Base-by-base conservation (phyloP, 2,113 vertebrate genomes). In the Xenopus borealis region DNA sequence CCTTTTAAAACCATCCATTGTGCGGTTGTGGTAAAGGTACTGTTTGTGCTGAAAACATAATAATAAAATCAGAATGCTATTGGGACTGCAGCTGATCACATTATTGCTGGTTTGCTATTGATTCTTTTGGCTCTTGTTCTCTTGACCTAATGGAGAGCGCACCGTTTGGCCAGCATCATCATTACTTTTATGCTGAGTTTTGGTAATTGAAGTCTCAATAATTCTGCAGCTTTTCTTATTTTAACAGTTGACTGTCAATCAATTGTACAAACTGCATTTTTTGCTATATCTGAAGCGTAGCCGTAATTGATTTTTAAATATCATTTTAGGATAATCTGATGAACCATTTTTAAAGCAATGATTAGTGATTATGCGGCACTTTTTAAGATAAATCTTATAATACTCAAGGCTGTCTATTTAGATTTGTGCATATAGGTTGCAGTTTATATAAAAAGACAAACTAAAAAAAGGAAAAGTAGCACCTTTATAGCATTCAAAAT, bases 271-370 rank as follows among this genome's bases (percentile, higher is more conserved):
- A 23, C 12, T 50, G 45, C 33, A 46, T 66, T n/a, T 33, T 19
- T 44, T 47, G 64, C 71, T 62, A 70, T 72, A 40, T 78, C 69
- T 82, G 77, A 67, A 82, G 73, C 12, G 33, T 75, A 82, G 80
- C 76, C 77, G 78, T 63, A 69, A 85, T 75, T 85, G 85, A 87
- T 87, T 83, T 55, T 83, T 82, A 73, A 86, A 79, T 82, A 78
- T 82, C 80, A 73, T 66, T 62, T 0, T 73, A 72, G 69, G 67
- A 62, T 64, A 79, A 55, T 78, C 73, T 4, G 0, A 82, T 84
- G 69, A 81, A 66, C 47, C 72, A 67, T 50, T 12, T 12, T 12
- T 55, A 17, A 71, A 81, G 23, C 11, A 50, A 50, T 50, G 14
- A 50, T 12, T 50, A 50, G 4, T 50, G 47, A 50, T 50, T 13